Conservation (phyloP, 2,888 invertebrate species). For the Lottia gigantea region DNA sequence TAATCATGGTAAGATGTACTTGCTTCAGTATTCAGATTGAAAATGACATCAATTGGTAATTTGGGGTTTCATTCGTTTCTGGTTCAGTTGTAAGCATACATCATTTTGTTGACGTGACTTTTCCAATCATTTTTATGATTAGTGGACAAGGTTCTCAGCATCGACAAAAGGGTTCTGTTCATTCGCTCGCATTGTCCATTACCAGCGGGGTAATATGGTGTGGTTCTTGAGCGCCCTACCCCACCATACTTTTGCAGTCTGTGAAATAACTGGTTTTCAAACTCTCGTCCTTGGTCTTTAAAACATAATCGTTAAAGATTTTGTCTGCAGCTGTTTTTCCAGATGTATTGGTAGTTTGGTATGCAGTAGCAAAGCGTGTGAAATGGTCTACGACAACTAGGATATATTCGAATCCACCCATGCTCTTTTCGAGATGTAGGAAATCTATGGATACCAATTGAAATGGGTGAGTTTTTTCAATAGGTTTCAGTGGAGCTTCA, state of each 20-base stretch:
- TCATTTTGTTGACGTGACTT: neutral
- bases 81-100: neutral
- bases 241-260: constrained; percentile 6
- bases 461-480: constrained; percentile 17
- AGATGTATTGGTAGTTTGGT: constrained; percentile 17
- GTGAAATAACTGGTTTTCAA: constrained; percentile 10
- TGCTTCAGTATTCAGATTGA: neutral
- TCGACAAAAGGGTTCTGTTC: constrained; percentile 1
- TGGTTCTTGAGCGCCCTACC: neutral
- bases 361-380: constrained; percentile 19
- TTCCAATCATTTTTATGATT: neutral
- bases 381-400: constrained; percentile 21
- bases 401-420: constrained; percentile 21
- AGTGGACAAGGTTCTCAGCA: neutral
- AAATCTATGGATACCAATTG: constrained; percentile 21
- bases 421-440: constrained; percentile 18
- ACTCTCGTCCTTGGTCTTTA: constrained; percentile 16
- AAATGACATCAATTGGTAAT: neutral
- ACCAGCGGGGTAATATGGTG: too few relatives aligned
- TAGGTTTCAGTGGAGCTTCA: constrained; percentile 13
- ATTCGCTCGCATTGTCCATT: neutral
- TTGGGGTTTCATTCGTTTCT: neutral
- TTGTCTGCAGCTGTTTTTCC: constrained; percentile 15
- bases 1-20: neutral
- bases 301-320: constrained; percentile 16